Base-by-base conservation (phyloP, 2,888 invertebrate species). In the Sialis lutaria region DNA sequence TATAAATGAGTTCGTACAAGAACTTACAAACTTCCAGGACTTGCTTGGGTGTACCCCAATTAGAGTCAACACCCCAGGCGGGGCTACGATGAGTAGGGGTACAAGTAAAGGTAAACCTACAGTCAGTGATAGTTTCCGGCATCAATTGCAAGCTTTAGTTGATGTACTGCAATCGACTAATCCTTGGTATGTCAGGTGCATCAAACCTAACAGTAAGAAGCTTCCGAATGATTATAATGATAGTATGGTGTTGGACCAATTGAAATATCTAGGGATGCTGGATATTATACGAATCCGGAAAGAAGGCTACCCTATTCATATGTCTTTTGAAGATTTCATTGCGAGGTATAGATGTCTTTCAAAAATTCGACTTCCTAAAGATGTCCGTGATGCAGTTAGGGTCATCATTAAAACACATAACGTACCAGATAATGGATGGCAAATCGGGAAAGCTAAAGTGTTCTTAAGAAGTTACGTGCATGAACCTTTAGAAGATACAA, bases 131-230 rank as follows among this genome's bases (percentile, higher is more conserved):
- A 86, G 87, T 0, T 91, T 91, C 62, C 72, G 91, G 37, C 81
- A 86, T 48, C 91, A 92, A 59, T 65, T 92, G 46, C 89, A 89
- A 63, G 82, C 88, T 0, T 70, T 91, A 1, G 89, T 91, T 1
- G 91, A 91, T 57, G 88, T 91, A 57, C 68, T 92, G 2, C 89
- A 91, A 63, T 84, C 77, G 30, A 90, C 91, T 1, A 89, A 86
- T 48, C 89, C 90, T 2, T 91, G 90, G 91, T 85, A 91, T 63
- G 90, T 90, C 34, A 75, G 92, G 41, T 92, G 92, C 62, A 91
- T 92, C 57, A 92, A 92, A 58, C 91, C 92, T 0, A 92, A 92
- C 63, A 77, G 82, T 63, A 74, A 82, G 56, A 92, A 92, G 64
- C 72, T 76, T 46, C 76, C 88, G 0, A 78, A 88, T 57, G 75